Evolutionary conservation across 2,113 vertebrate species (phyloP).

Genomic region (Scytalopus superciliaris): DNA sequence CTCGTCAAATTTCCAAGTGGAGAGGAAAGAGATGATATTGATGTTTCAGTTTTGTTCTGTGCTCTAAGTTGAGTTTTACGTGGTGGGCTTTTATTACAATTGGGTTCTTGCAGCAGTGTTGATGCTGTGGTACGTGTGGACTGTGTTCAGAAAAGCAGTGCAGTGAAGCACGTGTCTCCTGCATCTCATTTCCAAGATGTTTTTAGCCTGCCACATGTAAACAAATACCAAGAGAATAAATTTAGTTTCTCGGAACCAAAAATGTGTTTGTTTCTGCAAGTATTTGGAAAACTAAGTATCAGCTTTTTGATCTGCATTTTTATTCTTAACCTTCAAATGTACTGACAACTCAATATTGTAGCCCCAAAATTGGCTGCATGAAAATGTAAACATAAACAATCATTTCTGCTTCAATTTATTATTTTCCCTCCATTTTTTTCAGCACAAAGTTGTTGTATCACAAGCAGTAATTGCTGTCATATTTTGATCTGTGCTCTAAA

Average conservation of each 20-base stretch:
- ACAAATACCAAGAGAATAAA: slow-evolving; percentile 13
- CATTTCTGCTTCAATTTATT: not conserved
- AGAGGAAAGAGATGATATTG: not conserved
- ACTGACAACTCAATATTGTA: not conserved
- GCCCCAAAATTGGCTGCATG: not conserved
- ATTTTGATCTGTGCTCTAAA: slow-evolving; percentile 44
- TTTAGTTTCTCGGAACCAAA: not conserved
- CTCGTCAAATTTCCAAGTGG: not conserved
- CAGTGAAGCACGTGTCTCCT: not conserved
- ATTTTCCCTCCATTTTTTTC: not conserved
- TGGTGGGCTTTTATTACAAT: not conserved
- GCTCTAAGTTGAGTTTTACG: not conserved
- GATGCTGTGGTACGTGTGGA: not conserved
- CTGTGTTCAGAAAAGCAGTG: not conserved
- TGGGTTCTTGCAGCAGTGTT: not conserved
- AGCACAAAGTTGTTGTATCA: slow-evolving; percentile 4
- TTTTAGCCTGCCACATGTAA: slow-evolving; percentile 11
- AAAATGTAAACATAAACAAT: slow-evolving; percentile 16
- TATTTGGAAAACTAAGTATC: not conserved
- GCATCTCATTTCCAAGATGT: not conserved
- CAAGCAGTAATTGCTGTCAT: slow-evolving; percentile 25
- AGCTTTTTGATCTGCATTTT: not conserved
- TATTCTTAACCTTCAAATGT: not conserved
- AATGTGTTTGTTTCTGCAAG: not conserved
- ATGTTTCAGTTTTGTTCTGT: not conserved